Base-by-base conservation (phyloP, 2,797 vertebrate genomes). In the Danionella dracula region DNA sequence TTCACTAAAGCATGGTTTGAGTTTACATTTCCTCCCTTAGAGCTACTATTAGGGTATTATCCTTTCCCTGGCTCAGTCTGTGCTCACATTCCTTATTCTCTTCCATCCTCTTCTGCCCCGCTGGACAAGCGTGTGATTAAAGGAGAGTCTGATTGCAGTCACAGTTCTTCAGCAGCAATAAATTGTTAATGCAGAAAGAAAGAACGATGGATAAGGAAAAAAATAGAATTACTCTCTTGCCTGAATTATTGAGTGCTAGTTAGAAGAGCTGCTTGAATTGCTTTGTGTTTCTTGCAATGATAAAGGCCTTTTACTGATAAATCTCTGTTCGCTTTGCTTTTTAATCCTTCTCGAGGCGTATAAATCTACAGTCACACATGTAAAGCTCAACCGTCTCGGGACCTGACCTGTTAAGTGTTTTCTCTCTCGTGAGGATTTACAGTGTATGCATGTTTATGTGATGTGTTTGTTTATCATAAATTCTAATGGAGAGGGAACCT, bases 171-270 rank as follows among this genome's bases (percentile, higher is more conserved):
- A 70, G 69, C 73, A 48, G 66, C 71, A 56, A 84, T 88, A 70
- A 83, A 85, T 85, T 86, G 82, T 90, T 86, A 80, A 88, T 86
- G 81, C 51, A 48, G 67, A 78, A 67, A 64, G 71, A 78, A 78
- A 76, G 68, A 75, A 70, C 60, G 68, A 62, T 70, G 60, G 62
- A 46, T 62, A 58, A 62, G 4, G 65, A 79, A 75, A 71, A 77
- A 83, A 78, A 78, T 66, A 79, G 66, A 81, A 84, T 85, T 82
- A 79, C 81, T 81, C 78, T 79, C 73, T 76, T 66, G 58, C 71
- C 59, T 86, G 75, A 87, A 84, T 87, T 81, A 88, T 84, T 82
- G 74, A 86, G 78, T 46, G 68, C 44, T 65, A 62, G 58, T 57
- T 67, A 67, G 68, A 74, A 71, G 72, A 63, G 71, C 70, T 4